Base-by-base conservation (phyloP, 2,888 invertebrate species). In the Odontomyia ornata region DNA sequence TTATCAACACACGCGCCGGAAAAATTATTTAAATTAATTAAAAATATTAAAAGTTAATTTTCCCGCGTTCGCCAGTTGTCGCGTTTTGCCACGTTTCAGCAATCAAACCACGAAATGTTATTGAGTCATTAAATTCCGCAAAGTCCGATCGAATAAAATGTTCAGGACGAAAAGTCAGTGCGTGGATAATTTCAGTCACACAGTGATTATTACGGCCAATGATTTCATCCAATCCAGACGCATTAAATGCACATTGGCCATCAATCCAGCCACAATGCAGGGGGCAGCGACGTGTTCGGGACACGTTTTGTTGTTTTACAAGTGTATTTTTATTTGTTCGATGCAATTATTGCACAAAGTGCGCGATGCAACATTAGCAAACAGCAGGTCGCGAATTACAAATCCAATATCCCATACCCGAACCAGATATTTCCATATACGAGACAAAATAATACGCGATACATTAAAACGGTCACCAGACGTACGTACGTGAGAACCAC, bases 1-100 rank as follows among this genome's bases (percentile, higher is more conserved):
- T 84, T 79, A 76, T 79, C 77, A 80, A 81, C 81, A 80, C 80
- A 78, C 78, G 79, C 76, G 71, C 73, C 72, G 76, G 78, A 77
- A 76, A 78, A 73, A 13, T 60, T 60, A 52, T 52, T 36, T n/a
- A 52, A 52, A 52, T 52, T 52, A 18, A 52, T 52, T 18, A 52
- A 52, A 36, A 5, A 52, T 18, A 52, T 9, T 4, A 52, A 52
- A 52, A 52, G 9, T 36, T 36, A 9, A 5, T 3, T 9, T 9
- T 3, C 52, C 15, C 52, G 15, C 52, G 52, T 18, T 9, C 52
- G 52, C 52, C 52, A 15, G 13, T 52, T 52, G 18, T 9, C 15
- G 52, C 36, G 36, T 36, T 36, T 36, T 52, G 4, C 15, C n/a
- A 52, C 52, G 52, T 52, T 52, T n/a, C 52, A 52, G 52, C 15